Evolutionary conservation across 1,140 invertebrate species (phyloP).

Genomic region (Platorchestia sp.): DNA sequence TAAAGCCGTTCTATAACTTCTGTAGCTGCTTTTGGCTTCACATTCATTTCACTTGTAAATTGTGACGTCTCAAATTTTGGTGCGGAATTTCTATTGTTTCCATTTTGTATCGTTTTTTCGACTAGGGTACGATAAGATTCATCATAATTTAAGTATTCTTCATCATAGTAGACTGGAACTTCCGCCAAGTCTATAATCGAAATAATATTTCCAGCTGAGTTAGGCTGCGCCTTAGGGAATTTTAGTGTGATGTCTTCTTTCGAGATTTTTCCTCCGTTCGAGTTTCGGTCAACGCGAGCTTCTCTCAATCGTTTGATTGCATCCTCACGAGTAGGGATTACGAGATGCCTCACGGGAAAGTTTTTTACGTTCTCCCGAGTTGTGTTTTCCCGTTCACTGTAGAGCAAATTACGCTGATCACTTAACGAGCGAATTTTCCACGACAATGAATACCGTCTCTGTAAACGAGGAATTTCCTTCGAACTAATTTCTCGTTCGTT

Average conservation of each 20-base stretch:
- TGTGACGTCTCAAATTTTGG: not conserved
- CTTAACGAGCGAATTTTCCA: not conserved
- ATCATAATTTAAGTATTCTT: not conserved
- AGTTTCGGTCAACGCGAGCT: not conserved
- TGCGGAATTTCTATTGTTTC: not conserved
- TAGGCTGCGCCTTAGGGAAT: not conserved
- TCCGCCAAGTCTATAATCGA: not conserved
- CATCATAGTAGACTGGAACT: not conserved
- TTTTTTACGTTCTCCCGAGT: not conserved
- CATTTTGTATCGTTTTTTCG: not conserved
- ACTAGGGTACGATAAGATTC: not conserved
- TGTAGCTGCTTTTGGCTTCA: not conserved
- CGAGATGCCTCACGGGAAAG: not conserved
- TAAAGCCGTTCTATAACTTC: not conserved
- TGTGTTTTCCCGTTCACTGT: not conserved
- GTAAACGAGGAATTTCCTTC: not conserved
- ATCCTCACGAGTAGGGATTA: not conserved
- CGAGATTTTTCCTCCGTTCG: not conserved
- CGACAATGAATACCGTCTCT: not conserved
- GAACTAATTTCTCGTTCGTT: not conserved
- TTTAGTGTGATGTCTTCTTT: not conserved
- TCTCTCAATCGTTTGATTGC: not conserved
- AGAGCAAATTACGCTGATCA: not conserved
- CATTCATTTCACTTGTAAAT: not conserved
- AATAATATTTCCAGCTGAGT: not conserved